A percentile compares a stretch with the other conserved stretches of the same genome.
Conservation (phyloP, 2,113 vertebrate species). For the Trogon melanurus region DNA sequence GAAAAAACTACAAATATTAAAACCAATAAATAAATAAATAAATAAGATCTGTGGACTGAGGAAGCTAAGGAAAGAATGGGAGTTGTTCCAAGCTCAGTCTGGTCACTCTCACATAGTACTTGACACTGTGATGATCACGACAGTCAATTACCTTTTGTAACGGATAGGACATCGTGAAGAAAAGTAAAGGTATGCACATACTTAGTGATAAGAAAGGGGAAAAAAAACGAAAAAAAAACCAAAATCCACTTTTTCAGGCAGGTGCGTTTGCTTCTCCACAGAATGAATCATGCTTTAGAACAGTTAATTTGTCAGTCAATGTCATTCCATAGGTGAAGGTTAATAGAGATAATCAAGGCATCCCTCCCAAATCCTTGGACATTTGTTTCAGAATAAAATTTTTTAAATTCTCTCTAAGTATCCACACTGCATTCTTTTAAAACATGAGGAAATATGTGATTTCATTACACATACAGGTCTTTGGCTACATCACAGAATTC, state of each 20-base stretch:
- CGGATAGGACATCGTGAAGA: not conserved
- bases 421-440: not conserved
- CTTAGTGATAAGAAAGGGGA: not conserved
- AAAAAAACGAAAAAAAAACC: not conserved
- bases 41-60: not conserved
- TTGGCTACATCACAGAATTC: conserved; percentile 48
- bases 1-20: not conserved
- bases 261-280: not conserved
- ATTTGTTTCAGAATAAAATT: not conserved
- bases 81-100: not conserved
- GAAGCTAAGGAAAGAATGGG: not conserved
- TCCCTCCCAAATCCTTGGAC: not conserved
- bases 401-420: not conserved
- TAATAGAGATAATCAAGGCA: not conserved
- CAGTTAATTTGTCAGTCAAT: not conserved
- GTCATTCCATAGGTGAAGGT: not conserved
- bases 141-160: not conserved
- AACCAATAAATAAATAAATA: not conserved
- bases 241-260: not conserved
- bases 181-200: not conserved
- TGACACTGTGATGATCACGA: not conserved
- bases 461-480: conserved; percentile 31
- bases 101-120: not conserved
- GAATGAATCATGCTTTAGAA: not conserved
- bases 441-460: not conserved